These are phyloP conservation scores for Kryptopterus vitreolus DNA, from an alignment of 2,797 vertebrate genomes.

Conservation along the genomic window DNA sequence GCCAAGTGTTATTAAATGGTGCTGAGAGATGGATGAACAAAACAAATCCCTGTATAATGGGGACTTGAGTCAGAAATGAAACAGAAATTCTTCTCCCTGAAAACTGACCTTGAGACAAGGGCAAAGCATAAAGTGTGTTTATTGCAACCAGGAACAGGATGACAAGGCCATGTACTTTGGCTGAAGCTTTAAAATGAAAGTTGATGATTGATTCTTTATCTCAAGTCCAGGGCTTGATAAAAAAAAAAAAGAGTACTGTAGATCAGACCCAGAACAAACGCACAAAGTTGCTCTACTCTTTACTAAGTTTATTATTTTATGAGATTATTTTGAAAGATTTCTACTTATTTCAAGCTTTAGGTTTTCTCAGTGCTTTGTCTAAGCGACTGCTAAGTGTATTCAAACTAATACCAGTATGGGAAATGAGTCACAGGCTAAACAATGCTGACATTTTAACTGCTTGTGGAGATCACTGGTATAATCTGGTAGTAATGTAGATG, in stretches of 20 bases:
- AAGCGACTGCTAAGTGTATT: neutral
- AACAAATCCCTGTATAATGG: neutral
- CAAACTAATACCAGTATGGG: neutral
- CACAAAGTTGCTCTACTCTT: slow-evolving; percentile 27
- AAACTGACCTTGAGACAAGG: slow-evolving; percentile 61
- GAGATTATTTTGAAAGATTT: neutral
- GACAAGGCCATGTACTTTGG: neutral
- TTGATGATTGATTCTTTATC: slow-evolving; percentile 60
- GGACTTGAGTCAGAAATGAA: slow-evolving; percentile 32
- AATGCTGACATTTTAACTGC: neutral
- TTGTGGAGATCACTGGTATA: too few relatives aligned
- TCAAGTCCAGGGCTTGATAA: neutral
- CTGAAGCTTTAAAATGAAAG: slow-evolving; percentile 55
- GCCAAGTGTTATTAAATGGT: slow-evolving; percentile 60
- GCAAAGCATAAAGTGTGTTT: slow-evolving; percentile 45
- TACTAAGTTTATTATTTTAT: neutral
- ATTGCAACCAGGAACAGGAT: slow-evolving; percentile 19
- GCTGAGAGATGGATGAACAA: slow-evolving; percentile 58
- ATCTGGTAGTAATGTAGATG: too few relatives aligned
- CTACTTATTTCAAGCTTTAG: neutral
- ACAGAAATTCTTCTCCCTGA: slow-evolving; percentile 47
- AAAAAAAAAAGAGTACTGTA: slow-evolving; percentile 29
- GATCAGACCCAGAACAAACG: slow-evolving; percentile 36
- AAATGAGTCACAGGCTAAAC: neutral
- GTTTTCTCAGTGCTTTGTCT: neutral